These are phyloP conservation scores for Xylota segnis DNA, from an alignment of 2,888 invertebrate genomes.

Conservation along the genomic window DNA sequence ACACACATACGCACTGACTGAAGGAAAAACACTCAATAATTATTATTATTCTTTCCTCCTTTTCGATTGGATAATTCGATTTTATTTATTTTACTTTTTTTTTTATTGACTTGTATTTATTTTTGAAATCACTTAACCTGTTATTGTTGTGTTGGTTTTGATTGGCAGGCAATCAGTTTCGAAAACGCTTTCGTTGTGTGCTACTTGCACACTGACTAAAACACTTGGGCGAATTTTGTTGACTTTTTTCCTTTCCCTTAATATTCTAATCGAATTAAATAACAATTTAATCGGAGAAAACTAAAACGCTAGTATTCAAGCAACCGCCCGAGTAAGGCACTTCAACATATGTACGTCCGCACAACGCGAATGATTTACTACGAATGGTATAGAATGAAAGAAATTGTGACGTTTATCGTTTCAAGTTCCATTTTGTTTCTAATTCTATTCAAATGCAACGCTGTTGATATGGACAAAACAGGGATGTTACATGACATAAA, in stretches of 20 bases:
- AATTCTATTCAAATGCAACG: no score
- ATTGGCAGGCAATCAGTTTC: conserved; percentile 18
- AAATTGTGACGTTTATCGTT: conserved; percentile 17
- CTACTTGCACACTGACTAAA: neutral
- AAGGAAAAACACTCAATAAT: conserved; percentile 14
- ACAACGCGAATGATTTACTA: conserved; percentile 4
- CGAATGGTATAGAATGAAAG: conserved; percentile 30
- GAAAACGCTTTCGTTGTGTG: neutral
- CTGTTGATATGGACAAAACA: neutral
- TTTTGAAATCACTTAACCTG: conserved; percentile 25
- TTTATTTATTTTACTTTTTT: conserved; percentile 27
- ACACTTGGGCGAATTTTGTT: neutral
- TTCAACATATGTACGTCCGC: no score
- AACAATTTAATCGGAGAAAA: conserved; percentile 16
- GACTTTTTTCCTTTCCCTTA: neutral
- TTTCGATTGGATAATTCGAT: conserved; percentile 40
- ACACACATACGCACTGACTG: neutral
- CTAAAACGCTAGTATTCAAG: neutral
- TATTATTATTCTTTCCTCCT: conserved; percentile 9
- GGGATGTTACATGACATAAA: neutral
- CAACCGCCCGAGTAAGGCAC: conserved; percentile 31
- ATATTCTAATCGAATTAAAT: neutral
- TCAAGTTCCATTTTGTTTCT: conserved; percentile 21
- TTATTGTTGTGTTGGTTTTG: conserved; percentile 11
- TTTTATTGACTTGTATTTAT: conserved; percentile 21